phyloP scores from a whole-genome alignment of 2,797 vertebrate genomes.

The Sebastes cheni region DNA sequence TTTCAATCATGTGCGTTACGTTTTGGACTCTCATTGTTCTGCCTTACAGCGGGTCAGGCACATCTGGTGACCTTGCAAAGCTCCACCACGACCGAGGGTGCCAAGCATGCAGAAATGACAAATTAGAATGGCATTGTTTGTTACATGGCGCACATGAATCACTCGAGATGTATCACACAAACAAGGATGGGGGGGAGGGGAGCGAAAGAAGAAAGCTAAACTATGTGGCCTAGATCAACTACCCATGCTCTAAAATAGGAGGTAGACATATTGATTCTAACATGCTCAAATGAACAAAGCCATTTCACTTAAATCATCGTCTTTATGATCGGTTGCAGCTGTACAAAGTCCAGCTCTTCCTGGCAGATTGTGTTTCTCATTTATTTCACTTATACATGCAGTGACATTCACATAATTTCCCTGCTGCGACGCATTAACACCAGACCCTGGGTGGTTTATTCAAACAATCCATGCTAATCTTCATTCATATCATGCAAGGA shows the following conservation, averaged over 20 bases:
- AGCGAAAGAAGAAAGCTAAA: conserved; percentile 10
- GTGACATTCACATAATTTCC: conserved; percentile 76
- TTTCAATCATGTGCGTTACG: conserved; percentile 53
- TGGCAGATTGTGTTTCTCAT: conserved; percentile 54
- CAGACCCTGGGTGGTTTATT: conserved; percentile 60
- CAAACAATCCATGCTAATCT: conserved; percentile 70
- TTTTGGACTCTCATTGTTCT: conserved; percentile 55
- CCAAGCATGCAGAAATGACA: conserved; percentile 69
- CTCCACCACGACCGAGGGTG: conserved; percentile 35
- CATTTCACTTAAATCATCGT: conserved; percentile 56
- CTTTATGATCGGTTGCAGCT: conserved; percentile 29
- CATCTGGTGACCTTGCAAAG: conserved; percentile 56
- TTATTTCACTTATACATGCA: conserved; percentile 72
- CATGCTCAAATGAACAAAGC: conserved; percentile 60
- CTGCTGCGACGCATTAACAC: conserved; percentile 59
- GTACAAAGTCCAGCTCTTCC: conserved; percentile 24
- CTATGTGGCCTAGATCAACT: conserved; percentile 25
- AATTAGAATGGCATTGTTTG: conserved; percentile 70
- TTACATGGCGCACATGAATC: conserved; percentile 51
- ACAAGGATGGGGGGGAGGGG: neutral
- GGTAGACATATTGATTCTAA: conserved; percentile 54
- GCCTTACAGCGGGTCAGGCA: conserved; percentile 52
- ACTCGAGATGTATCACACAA: conserved; percentile 39
- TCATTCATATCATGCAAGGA: conserved; percentile 76
- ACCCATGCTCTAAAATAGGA: conserved; percentile 22